These are phyloP conservation scores for Synanceia verrucosa DNA, from an alignment of 2,797 vertebrate genomes.

Conservation along the genomic window DNA sequence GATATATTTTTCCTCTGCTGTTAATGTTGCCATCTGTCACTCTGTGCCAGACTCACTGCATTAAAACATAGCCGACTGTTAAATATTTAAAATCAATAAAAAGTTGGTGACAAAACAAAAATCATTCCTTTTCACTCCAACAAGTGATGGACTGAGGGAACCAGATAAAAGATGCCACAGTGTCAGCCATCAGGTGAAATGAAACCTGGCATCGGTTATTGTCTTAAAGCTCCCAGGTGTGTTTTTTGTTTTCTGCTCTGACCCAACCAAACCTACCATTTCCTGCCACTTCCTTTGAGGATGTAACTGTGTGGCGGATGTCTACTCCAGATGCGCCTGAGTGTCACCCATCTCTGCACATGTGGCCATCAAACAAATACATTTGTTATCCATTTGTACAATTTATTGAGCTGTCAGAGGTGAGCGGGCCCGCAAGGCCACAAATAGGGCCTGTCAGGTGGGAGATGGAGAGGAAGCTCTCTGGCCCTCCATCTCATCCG, in stretches of 20 bases:
- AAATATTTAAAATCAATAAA: background rate
- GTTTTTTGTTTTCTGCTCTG: conserved; percentile 21
- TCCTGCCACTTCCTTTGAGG: conserved; percentile 7
- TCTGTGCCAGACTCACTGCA: background rate
- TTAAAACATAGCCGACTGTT: background rate
- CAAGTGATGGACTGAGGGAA: conserved; percentile 5
- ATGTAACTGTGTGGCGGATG: conserved; percentile 14
- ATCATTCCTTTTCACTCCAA: background rate
- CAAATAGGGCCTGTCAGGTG: conserved; percentile 63
- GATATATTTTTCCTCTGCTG: background rate
- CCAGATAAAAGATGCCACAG: background rate
- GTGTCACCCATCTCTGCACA: conserved; percentile 43
- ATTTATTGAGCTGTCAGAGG: conserved; percentile 80
- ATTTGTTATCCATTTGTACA: conserved; percentile 78
- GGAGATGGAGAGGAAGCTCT: conserved; percentile 64
- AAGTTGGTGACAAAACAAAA: background rate
- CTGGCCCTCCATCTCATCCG: conserved; percentile 55
- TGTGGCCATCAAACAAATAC: conserved; percentile 65
- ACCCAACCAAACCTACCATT: conserved; percentile 24
- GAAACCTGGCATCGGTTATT: conserved; percentile 33
- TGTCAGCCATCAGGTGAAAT: conserved; percentile 10
- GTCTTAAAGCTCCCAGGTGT: conserved; percentile 14
- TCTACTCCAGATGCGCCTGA: conserved; percentile 47
- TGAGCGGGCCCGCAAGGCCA: conserved; percentile 51
- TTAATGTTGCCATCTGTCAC: conserved; percentile 3